Evolutionary conservation across 2,888 invertebrate genomes (phyloP).

Genomic region (Synergus umbraculus): DNA sequence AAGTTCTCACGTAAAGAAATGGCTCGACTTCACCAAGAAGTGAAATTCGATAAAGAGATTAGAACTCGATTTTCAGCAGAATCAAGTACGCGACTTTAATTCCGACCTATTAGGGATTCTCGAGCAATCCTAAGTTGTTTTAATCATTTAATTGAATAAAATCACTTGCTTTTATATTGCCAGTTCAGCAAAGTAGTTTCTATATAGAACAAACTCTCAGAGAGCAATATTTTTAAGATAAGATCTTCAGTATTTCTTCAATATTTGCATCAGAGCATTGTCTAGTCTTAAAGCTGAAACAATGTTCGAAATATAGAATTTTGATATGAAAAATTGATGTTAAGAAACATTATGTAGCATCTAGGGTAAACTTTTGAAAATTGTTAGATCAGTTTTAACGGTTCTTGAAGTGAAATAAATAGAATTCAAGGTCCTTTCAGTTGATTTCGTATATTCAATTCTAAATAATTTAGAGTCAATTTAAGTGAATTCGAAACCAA

Average conservation of each 20-base stretch:
- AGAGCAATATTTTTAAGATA: neutral
- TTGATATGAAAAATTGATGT: too few species aligned
- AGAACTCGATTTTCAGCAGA: neutral
- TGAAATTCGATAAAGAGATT: neutral
- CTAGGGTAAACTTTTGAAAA: too few species aligned
- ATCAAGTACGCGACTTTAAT: neutral
- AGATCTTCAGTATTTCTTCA: neutral
- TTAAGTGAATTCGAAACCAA: too few species aligned
- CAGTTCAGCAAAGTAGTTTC: neutral
- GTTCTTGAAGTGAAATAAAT: too few species aligned
- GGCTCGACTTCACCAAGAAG: neutral
- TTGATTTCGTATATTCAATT: too few species aligned
- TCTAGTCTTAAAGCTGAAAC: neutral
- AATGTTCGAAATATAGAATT: too few species aligned
- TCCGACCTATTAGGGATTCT: neutral
- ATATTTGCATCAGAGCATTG: neutral
- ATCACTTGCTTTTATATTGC: neutral
- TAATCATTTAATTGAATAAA: neutral
- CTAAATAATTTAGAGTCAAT: too few species aligned
- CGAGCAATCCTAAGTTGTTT: neutral
- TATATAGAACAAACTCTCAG: neutral
- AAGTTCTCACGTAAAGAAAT: conserved; percentile 40
- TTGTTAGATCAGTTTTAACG: too few species aligned
- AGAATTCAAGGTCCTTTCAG: too few species aligned
- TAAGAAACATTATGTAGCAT: too few species aligned